These are phyloP conservation scores for Philopedon plagiatum DNA, from an alignment of 2,888 invertebrate genomes.

Conservation along the genomic window DNA sequence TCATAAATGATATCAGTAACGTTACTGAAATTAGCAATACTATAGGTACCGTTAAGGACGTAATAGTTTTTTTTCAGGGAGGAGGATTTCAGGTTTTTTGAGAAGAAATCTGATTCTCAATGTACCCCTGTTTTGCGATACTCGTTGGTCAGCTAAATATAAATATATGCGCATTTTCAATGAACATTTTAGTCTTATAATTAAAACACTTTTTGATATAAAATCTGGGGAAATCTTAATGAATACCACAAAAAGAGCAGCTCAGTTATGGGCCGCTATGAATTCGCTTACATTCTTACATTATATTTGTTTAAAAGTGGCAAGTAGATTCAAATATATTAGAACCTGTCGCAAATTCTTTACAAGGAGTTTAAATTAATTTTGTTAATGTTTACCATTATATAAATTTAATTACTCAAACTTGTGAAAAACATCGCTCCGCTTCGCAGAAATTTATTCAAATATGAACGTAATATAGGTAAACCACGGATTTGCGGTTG, in stretches of 20 bases:
- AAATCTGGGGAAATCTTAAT: background rate
- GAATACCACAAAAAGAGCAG: background rate
- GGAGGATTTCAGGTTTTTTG: background rate
- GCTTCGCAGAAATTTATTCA: no score
- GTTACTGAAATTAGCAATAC: background rate
- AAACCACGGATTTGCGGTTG: no score
- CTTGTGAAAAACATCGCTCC: background rate
- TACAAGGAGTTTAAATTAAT: no score
- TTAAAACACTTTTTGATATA: background rate
- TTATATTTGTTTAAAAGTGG: no score
- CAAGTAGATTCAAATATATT: no score
- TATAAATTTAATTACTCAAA: no score
- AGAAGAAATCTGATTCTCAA: background rate
- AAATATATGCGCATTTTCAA: background rate
- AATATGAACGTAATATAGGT: no score
- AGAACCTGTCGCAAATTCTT: no score
- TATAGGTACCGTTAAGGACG: background rate
- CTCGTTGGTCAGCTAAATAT: background rate
- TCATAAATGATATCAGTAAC: background rate
- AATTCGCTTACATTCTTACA: background rate
- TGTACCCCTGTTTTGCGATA: background rate
- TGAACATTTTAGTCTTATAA: background rate
- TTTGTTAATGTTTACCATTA: no score
- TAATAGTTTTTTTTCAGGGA: background rate
- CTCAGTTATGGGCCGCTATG: no score